Evolutionary conservation across 2,113 vertebrate genomes (phyloP).

Genomic region (Laterallus jamaicensis): DNA sequence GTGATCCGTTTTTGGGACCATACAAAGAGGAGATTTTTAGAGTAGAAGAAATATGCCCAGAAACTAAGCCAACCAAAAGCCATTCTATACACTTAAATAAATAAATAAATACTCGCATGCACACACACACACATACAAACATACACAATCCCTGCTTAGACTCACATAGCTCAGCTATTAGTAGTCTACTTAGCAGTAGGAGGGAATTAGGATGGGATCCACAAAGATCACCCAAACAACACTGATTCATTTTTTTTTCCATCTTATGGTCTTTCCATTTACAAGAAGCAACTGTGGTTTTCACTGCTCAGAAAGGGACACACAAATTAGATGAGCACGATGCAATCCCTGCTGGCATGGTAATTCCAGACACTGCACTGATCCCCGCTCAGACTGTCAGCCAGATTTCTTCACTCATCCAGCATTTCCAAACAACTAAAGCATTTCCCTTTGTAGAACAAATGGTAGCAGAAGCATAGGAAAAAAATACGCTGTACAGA

Average conservation of each 20-base stretch:
- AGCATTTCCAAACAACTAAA: neutral
- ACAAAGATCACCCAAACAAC: neutral
- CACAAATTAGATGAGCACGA: neutral
- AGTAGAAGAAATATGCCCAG: neutral
- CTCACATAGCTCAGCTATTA: neutral
- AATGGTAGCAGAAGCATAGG: neutral
- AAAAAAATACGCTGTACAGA: neutral
- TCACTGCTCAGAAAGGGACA: neutral
- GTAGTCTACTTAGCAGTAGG: neutral
- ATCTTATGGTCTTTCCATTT: rapidly evolving
- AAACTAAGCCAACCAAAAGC: neutral
- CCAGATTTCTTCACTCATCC: neutral
- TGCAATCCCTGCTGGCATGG: neutral
- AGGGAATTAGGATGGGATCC: neutral
- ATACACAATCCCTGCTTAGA: neutral
- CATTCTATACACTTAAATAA: neutral
- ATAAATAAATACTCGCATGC: neutral
- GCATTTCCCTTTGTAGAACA: neutral
- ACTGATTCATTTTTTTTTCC: neutral
- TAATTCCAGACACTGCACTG: neutral
- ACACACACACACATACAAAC: neutral
- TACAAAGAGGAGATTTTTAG: neutral
- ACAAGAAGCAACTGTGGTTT: neutral
- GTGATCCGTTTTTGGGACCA: neutral
- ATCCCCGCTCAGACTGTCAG: neutral